Evolutionary conservation across 2,113 vertebrate species (phyloP).

Genomic region (Grus americana): DNA sequence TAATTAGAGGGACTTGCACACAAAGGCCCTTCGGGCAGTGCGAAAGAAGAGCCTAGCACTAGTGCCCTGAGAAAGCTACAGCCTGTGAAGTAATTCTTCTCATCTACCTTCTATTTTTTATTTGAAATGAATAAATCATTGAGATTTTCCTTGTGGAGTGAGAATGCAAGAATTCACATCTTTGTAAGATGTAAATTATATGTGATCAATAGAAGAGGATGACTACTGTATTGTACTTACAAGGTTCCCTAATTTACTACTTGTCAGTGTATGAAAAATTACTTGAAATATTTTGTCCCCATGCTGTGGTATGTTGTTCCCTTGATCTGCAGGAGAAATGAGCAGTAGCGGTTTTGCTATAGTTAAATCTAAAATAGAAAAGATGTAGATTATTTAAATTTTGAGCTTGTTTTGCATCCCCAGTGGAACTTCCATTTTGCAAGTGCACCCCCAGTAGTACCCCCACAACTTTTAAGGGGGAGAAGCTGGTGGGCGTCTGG

Average conservation of each 20-base stretch:
- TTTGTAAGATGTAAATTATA: constrained; percentile 95
- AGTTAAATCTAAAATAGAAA: constrained; percentile 37
- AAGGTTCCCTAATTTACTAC: constrained; percentile 79
- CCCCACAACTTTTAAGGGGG: neutral
- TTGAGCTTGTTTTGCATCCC: constrained; percentile 54
- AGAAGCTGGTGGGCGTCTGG: neutral
- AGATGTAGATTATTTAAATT: constrained; percentile 68
- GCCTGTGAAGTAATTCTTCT: constrained; percentile 97
- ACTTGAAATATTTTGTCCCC: constrained; percentile 71
- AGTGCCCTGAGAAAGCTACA: constrained; percentile 88
- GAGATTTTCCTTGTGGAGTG: constrained; percentile 90
- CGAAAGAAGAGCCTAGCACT: constrained; percentile 88
- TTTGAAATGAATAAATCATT: constrained; percentile 99
- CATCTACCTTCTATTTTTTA: constrained; percentile 94
- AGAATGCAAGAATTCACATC: constrained; percentile 94
- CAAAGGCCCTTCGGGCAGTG: constrained; percentile 84
- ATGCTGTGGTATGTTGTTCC: constrained; percentile 26
- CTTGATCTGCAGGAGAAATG: constrained; percentile 67
- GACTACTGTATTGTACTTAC: constrained; percentile 78
- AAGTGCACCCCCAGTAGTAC: neutral
- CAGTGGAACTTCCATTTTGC: constrained; percentile 3
- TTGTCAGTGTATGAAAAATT: constrained; percentile 70
- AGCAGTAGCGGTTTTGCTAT: neutral
- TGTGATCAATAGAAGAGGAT: constrained; percentile 93
- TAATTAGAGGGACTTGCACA: constrained; percentile 99